phyloP scores from a whole-genome alignment of 2,888 invertebrate genomes.

The Himalopsyche anomala region DNA sequence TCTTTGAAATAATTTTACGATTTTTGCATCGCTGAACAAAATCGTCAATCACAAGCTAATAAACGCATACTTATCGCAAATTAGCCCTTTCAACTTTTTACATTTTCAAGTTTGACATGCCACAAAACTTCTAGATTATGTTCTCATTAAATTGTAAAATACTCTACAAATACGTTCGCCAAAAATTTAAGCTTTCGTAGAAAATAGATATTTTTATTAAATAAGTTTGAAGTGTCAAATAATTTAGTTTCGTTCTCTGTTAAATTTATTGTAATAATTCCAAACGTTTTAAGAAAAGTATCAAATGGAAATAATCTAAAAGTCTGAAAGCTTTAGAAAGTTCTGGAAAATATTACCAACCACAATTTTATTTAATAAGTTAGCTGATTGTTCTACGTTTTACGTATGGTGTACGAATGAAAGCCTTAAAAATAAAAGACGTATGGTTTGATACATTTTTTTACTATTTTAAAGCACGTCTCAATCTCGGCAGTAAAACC shows the following conservation, averaged over 20 bases:
- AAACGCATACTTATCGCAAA: slow-evolving; percentile 1
- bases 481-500: no score
- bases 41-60: slow-evolving; percentile 34
- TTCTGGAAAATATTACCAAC: no score
- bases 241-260: not conserved
- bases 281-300: no score
- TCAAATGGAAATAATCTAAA: no score
- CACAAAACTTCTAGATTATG: slow-evolving; percentile 16
- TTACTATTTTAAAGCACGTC: no score
- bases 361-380: no score
- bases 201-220: not conserved
- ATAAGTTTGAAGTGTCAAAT: slow-evolving; percentile 14
- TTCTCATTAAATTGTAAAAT: slow-evolving; percentile 1
- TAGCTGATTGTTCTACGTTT: no score
- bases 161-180: not conserved
- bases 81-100: slow-evolving; percentile 13
- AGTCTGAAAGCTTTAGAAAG: no score
- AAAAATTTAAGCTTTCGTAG: not conserved
- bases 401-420: no score
- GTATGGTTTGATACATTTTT: no score
- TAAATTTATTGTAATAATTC: no score
- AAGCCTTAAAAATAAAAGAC: no score
- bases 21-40: slow-evolving; percentile 32
- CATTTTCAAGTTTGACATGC: not conserved
- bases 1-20: not conserved